These are phyloP conservation scores for Lypha dubia DNA, from an alignment of 2,888 invertebrate genomes.

Conservation along the genomic window DNA sequence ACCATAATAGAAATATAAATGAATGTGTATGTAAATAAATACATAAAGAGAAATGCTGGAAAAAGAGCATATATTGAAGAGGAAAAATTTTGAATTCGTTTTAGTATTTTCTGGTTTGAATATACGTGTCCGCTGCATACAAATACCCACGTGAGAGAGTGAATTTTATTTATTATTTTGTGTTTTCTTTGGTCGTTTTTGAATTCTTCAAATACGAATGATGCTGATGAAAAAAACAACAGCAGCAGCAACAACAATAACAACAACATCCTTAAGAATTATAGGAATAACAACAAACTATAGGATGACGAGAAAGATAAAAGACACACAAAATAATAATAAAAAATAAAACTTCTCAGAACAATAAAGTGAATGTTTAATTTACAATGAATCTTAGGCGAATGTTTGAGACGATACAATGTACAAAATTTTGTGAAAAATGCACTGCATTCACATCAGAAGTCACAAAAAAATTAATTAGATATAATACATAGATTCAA, in stretches of 20 bases:
- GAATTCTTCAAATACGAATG: constrained; percentile 69
- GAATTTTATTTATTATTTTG: constrained; percentile 35
- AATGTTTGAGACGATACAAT: constrained; percentile 5
- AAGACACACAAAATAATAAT: constrained; percentile 41
- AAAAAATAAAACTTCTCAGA: constrained; percentile 51
- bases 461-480: background rate
- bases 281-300: constrained; percentile 62
- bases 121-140: constrained; percentile 13
- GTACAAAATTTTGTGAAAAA: background rate
- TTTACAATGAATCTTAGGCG: background rate
- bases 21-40: background rate
- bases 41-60: constrained; percentile 4
- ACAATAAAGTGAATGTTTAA: constrained; percentile 43
- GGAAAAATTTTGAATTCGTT: constrained; percentile 20
- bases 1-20: background rate
- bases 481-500: too few species aligned
- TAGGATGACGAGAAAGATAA: constrained; percentile 25
- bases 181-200: constrained; percentile 53
- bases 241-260: constrained; percentile 67
- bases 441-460: background rate
- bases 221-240: constrained; percentile 59
- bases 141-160: constrained; percentile 69
- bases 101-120: constrained; percentile 6
- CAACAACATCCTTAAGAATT: constrained; percentile 67
- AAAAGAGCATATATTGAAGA: background rate